phyloP scores from a whole-genome alignment of 2,888 invertebrate genomes.

The Cacoxenus indagator region DNA sequence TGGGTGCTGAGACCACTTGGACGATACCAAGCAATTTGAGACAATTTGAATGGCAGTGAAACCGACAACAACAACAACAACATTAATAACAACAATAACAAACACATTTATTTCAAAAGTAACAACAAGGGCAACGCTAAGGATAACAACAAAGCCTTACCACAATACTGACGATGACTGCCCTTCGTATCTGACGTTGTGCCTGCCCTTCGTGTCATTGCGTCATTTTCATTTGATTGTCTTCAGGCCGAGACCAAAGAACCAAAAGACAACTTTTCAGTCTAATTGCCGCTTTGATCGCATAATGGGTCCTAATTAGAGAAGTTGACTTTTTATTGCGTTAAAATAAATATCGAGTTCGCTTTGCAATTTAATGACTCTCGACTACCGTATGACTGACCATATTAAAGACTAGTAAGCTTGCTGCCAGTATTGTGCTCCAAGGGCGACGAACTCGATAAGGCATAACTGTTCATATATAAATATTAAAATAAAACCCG shows the following conservation, averaged over 20 bases:
- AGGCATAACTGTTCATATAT: too few relatives aligned
- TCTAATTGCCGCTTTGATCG: constrained; percentile 67
- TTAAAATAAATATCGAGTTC: constrained; percentile 44
- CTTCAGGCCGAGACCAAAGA: not conserved
- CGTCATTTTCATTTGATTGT: constrained; percentile 2
- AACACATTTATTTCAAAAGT: too few relatives aligned
- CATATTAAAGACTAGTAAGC: not conserved
- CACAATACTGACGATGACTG: not conserved
- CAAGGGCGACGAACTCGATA: too few relatives aligned
- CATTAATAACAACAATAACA: too few relatives aligned
- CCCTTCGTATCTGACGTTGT: not conserved
- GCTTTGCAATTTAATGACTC: not conserved
- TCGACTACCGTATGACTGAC: not conserved
- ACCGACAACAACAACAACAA: constrained; percentile 20
- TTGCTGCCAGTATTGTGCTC: not conserved
- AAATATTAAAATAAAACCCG: too few relatives aligned
- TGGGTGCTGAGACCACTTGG: constrained; percentile 12
- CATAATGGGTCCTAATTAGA: constrained; percentile 68
- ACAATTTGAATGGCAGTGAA: constrained; percentile 44
- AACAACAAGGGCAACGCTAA: constrained; percentile 9
- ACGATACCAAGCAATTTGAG: constrained; percentile 39
- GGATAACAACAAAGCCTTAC: not conserved
- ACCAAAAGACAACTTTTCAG: constrained; percentile 17
- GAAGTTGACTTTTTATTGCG: constrained; percentile 57
- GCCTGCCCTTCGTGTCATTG: too few relatives aligned